Evolutionary conservation across 2,113 vertebrate genomes (phyloP), one percentile per base, ranked within the genome.

Genomic region (Pseudorasbora parva): DNA sequence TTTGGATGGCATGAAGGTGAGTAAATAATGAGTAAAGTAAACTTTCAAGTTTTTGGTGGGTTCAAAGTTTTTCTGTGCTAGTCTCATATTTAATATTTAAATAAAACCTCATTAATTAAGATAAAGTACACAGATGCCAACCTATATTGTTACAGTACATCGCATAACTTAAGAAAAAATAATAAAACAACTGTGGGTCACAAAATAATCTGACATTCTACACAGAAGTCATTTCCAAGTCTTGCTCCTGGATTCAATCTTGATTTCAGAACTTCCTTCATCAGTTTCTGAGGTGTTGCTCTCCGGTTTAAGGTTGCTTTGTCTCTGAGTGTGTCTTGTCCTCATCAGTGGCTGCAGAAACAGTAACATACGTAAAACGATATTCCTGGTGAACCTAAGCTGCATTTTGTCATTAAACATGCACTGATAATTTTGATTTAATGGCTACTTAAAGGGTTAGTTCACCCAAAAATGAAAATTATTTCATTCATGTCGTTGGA

Each of bases 341-440:
- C 60, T 45, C 57, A 78, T 25, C 37, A 78, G 37, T 25, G 43
- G 56, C 56, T 78, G 57, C 8, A 23, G 15, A 62, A 57, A 78
- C 76, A 30, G 23, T 27, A 43, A 49, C 12, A 73, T 0, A 73
- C 23, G 49, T 21, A 41, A 9, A 37, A 1, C 2, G n/a, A 41
- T 23, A 43, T 10, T 21, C 8, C 9, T 3, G 19, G 4, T 21
- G 6, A 54, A 19, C 17, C 17, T 54, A 54, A 54, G 2, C 19
- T 54, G 51, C 51, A 54, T 19, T 54, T 54, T 54, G 17, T 54
- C 49, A 19, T 54, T 54, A 19, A 19, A 5, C 51, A 19, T 54
- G 51, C 7, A 54, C 17, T 21, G 6, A 54, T 54, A 21, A 8
- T 54, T 54, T 21, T 21, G 51, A 54, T 54, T 21, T 19, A 54